A percentile compares a stretch with the other conserved stretches of the same genome.
These are phyloP conservation scores for Telmatherina bonti DNA, from an alignment of 2,797 vertebrate species.

Conservation along the genomic window DNA sequence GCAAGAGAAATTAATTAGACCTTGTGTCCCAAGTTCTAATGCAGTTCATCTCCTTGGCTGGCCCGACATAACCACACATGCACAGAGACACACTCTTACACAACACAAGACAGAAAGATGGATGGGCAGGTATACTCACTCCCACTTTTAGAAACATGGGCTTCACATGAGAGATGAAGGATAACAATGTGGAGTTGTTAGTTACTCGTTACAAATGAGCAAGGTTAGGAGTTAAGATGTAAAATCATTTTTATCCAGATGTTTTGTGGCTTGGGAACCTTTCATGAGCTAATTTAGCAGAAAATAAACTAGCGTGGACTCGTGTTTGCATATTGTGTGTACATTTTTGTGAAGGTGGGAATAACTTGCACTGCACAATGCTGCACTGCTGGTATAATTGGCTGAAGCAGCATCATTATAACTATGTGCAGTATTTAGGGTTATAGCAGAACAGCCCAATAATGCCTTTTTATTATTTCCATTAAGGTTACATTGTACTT, in stretches of 20 bases:
- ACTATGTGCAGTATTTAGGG: slow-evolving; percentile 24
- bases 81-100: slow-evolving; percentile 11
- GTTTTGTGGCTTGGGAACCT: slow-evolving; percentile 2
- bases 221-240: slow-evolving; percentile 32
- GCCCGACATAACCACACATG: slow-evolving; percentile 14
- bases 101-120: slow-evolving; percentile 11
- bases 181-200: slow-evolving; percentile 22
- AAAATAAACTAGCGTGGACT: slow-evolving; percentile 9
- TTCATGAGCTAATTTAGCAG: slow-evolving; percentile 33
- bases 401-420: slow-evolving; percentile 53
- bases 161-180: slow-evolving; percentile 10
- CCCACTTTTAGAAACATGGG: slow-evolving; percentile 7
- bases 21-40: slow-evolving; percentile 75
- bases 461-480: slow-evolving; percentile 47
- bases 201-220: slow-evolving; percentile 29
- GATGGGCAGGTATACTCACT: slow-evolving; percentile 18
- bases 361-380: slow-evolving; percentile 12
- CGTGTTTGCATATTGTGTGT: slow-evolving; percentile 19
- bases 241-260: slow-evolving; percentile 32
- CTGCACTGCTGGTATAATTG: slow-evolving; percentile 40
- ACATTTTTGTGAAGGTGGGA: slow-evolving; percentile 19
- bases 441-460: slow-evolving; percentile 45
- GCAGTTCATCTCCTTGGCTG: slow-evolving; percentile 61
- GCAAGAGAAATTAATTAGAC: slow-evolving; percentile 82
- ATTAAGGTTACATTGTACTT: slow-evolving; percentile 50